phyloP scores from a whole-genome alignment of 92 coral and sea anemone species.

The Porites evermanni region DNA sequence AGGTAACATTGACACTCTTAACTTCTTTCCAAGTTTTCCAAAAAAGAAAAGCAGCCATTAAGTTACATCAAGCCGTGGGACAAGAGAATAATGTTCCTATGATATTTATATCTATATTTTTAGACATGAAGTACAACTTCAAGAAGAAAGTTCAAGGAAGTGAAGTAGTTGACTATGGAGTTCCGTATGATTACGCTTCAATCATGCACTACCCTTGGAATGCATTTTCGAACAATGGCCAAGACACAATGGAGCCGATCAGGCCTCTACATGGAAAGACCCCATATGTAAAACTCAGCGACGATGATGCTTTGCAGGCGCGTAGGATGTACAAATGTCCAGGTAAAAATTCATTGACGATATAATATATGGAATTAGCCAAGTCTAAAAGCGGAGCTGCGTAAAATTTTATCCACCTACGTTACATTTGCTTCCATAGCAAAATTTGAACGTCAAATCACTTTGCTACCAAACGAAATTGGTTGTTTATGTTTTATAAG shows the following conservation, averaged over 20 bases:
- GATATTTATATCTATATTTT: too few species aligned
- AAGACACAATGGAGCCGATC: conserved; percentile 79
- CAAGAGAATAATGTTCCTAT: too few species aligned
- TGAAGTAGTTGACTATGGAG: conserved; percentile 89
- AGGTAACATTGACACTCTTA: too few species aligned
- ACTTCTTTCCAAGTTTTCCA: too few species aligned
- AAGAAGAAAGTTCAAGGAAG: conserved; percentile 87
- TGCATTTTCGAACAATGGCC: conserved; percentile 87
- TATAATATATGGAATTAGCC: too few species aligned
- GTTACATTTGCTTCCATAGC: too few species aligned
- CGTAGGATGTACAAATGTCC: conserved; percentile 92
- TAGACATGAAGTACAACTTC: conserved; percentile 90
- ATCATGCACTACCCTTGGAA: conserved; percentile 97
- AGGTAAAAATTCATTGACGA: conserved; percentile 36
- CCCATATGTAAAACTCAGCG: conserved; percentile 89
- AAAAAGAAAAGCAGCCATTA: too few species aligned
- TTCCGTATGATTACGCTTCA: conserved; percentile 89
- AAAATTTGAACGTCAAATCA: too few species aligned
- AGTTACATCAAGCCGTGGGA: too few species aligned
- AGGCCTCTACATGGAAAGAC: conserved; percentile 76
- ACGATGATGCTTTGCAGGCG: conserved; percentile 90
- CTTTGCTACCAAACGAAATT: too few species aligned
- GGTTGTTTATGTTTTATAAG: too few species aligned
- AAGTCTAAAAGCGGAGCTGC: neutral
- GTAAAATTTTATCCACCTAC: neutral